Base-by-base conservation (phyloP, 2,888 invertebrate species). In the Hermaeophaga mercurialis region DNA sequence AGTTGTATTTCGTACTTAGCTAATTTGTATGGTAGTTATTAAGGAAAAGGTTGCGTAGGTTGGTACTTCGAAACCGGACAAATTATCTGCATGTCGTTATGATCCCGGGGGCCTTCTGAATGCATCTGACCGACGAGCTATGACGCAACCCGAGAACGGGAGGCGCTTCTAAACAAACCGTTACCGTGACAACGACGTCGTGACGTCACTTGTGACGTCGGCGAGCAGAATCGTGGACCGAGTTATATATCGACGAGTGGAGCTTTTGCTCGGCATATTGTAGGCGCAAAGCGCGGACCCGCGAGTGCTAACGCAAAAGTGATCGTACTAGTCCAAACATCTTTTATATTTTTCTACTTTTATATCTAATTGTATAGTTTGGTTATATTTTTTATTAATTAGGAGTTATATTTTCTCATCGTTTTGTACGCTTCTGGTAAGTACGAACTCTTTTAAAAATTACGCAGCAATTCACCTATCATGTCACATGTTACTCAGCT, bases 291-390 rank as follows among this genome's bases (percentile, higher is more conserved):
- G 34, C 47, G 36, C 47, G 34, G 73, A 61, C 58, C n/a, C 66
- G 60, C 58, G 56, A 58, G 56, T 58, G 61, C 54, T 58, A 63
- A n/a, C n/a, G n/a, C 61, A 62, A 9, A 14, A 73, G 74, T 75
- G 73, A 74, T 70, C 66, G 68, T 72, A 71, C 74, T 75, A 75
- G 76, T 76, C 76, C 74, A 73, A n/a, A 74, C 75, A 73, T 72
- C 72, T 76, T 75, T 76, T 75, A 75, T 76, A 76, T 76, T 76
- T 76, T 76, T 76, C 75, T 76, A 76, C 76, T 76, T 76, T 76
- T 76, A 76, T 76, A 75, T 73, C 72, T 74, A 69, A 73, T 75
- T 72, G 73, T 76, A 75, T 75, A 76, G 74, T 75, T 75, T 75
- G 70, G 74, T 75, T 74, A 72, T 73, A n/a, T n/a, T n/a, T 73